Conservation (phyloP, 1,140 invertebrate genomes). For the Drosophila suzukii region DNA sequence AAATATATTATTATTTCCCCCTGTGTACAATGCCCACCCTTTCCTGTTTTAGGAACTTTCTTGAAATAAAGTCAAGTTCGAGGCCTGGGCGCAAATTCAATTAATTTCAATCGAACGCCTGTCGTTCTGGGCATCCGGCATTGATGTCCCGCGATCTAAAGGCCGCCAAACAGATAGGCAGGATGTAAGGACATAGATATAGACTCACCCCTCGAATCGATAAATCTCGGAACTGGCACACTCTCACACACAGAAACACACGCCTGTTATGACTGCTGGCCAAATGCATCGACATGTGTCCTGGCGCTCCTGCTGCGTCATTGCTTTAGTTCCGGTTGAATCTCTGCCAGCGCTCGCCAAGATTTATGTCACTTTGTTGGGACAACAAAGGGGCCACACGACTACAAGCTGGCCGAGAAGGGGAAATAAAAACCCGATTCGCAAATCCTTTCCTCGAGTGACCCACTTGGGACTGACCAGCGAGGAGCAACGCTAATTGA, state of each 20-base stretch:
- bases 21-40: not conserved
- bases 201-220: constrained; percentile 52
- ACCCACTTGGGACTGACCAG: constrained; percentile 76
- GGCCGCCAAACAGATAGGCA: constrained; percentile 54
- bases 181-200: constrained; percentile 24
- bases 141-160: constrained; percentile 54
- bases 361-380: constrained; percentile 81
- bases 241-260: constrained; percentile 33
- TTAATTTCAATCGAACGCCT: constrained; percentile 85
- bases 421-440: constrained; percentile 35
- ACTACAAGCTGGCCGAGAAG: not conserved
- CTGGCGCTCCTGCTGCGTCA: constrained; percentile 72
- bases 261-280: constrained; percentile 63
- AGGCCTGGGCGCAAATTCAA: constrained; percentile 76
- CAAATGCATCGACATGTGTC: constrained; percentile 59
- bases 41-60: not conserved
- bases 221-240: constrained; percentile 67
- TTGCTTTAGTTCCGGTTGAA: constrained; percentile 75
- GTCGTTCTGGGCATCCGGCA: constrained; percentile 77
- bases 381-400: constrained; percentile 40
- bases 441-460: constrained; percentile 61
- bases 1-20: not conserved
- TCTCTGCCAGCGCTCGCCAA: constrained; percentile 55
- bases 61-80: constrained; percentile 55
- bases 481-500: constrained; percentile 70